phyloP scores from a whole-genome alignment of 2,113 vertebrate species.

The Pao palembangensis region DNA sequence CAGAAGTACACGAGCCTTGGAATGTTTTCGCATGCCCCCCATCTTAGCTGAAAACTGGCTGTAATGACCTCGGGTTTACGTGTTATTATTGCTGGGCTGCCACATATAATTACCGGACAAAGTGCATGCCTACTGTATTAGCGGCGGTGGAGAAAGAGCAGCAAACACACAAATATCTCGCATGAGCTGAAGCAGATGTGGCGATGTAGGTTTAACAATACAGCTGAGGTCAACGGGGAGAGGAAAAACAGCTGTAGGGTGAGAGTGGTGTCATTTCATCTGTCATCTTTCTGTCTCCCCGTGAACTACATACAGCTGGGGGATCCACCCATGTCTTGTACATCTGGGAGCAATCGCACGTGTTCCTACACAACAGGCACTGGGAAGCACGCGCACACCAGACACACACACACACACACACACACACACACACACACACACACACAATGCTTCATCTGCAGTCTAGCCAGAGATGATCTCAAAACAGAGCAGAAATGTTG shows the following conservation, averaged over 20 bases:
- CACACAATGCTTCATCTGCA: constrained; percentile 38
- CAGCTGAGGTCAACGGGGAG: constrained; percentile 65
- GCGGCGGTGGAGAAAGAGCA: constrained; percentile 5
- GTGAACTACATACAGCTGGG: constrained; percentile 66
- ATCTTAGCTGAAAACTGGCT: constrained; percentile 21
- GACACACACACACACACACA: constrained; percentile 19
- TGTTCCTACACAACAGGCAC: constrained; percentile 30
- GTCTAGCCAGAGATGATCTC: constrained; percentile 59
- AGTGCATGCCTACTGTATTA: constrained; percentile 34
- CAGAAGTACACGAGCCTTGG: constrained; percentile 33
- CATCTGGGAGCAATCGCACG: constrained; percentile 75
- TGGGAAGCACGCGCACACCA: background rate
- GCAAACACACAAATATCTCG: constrained; percentile 23
- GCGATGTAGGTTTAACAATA: constrained; percentile 36
- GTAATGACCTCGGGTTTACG: constrained; percentile 15
- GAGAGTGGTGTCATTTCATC: constrained; percentile 72
- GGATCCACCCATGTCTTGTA: constrained; percentile 72
- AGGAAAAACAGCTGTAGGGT: constrained; percentile 61
- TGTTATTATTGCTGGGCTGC: constrained; percentile 28
- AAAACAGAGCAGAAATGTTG: constrained; percentile 47
- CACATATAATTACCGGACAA: constrained; percentile 35
- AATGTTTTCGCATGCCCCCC: constrained; percentile 21
- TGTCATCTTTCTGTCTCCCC: constrained; percentile 56
- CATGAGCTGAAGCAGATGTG: constrained; percentile 8
- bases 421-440: constrained; percentile 22